Evolutionary conservation across 2,113 vertebrate species (phyloP).

Genomic region (Trichechus manatus): DNA sequence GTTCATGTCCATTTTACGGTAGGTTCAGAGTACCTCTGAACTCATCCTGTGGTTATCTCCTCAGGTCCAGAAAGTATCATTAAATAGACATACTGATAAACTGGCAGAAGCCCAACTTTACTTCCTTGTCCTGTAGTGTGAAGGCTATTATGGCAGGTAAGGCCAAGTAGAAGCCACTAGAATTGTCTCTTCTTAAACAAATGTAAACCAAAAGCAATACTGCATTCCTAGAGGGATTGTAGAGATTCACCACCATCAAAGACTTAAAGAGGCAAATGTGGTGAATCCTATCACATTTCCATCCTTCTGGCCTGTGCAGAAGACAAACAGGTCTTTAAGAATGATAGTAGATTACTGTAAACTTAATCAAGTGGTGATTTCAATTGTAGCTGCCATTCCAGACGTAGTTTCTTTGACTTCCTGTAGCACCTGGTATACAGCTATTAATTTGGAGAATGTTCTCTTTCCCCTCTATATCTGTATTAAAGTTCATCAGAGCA

Average conservation of each 20-base stretch:
- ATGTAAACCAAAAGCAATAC: background rate
- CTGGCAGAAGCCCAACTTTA: rapidly evolving
- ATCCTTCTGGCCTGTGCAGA: background rate
- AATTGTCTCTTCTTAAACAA: background rate
- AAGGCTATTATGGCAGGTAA: background rate
- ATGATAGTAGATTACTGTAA: background rate
- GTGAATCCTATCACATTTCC: background rate
- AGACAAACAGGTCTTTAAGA: background rate
- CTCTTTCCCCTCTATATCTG: background rate
- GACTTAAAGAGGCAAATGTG: background rate
- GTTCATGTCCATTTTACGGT: background rate
- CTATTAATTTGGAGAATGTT: background rate
- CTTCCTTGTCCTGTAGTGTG: background rate
- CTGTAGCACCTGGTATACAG: background rate
- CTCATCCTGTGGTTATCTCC: background rate
- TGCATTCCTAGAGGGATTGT: too few relatives aligned
- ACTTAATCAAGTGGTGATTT: background rate
- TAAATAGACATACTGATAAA: rapidly evolving
- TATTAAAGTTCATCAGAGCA: rapidly evolving
- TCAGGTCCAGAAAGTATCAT: background rate
- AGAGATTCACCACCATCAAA: background rate
- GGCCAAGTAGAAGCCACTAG: too few relatives aligned
- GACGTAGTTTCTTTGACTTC: background rate
- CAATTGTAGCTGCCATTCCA: background rate
- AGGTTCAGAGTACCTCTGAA: background rate